Evolutionary conservation across 2,888 invertebrate genomes (phyloP), one percentile per base, ranked within the genome.

Genomic region (Heliconius hortense): DNA sequence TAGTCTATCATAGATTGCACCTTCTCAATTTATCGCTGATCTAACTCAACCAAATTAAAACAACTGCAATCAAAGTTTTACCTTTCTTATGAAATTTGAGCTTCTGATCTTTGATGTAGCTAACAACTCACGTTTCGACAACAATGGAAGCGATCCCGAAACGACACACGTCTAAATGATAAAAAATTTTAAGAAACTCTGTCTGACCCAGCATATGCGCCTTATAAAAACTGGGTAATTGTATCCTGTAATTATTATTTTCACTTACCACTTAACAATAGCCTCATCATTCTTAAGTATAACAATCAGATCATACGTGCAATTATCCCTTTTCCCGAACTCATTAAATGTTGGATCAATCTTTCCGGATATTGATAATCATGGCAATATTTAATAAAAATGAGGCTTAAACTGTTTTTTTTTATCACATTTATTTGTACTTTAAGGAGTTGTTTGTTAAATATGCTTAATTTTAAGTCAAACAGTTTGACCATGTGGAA

Each of bases 321-420:
- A 91, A 92, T 92, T 92, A 93, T 86, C 83, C 85, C 89, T 91
- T 92, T 92, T 90, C 85, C 81, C 84, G 85, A 89, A 89, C 86
- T 90, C 89, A 88, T 87, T 89, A 88, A 85, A 82, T 84, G 82
- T 83, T 84, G 86, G 88, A 86, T 87, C 84, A 85, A 83, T 85
- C 91, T 89, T 93, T 90, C 93, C 93, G 94, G 94, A 94, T 92
- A 93, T 93, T 89, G 88, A 84, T 88, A 88, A 94, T 94, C 91
- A 91, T 80, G 82, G 82, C 81, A 82, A 88, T 67, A 69, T 70
- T 84, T 89, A 90, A 89, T 90, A 91, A 82, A 82, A 83, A 78
- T 8, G 43, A 4, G 48, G 4, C 13, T 39, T 60, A 71, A 60
- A 66, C 15, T 39, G 28, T 28, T 43, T 66, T 35, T 71, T 28